Percentiles rank a stretch among this genome's conserved stretches.
These are phyloP conservation scores for Mormyrus lacerda DNA, from an alignment of 2,113 vertebrate genomes.

Conservation along the genomic window DNA sequence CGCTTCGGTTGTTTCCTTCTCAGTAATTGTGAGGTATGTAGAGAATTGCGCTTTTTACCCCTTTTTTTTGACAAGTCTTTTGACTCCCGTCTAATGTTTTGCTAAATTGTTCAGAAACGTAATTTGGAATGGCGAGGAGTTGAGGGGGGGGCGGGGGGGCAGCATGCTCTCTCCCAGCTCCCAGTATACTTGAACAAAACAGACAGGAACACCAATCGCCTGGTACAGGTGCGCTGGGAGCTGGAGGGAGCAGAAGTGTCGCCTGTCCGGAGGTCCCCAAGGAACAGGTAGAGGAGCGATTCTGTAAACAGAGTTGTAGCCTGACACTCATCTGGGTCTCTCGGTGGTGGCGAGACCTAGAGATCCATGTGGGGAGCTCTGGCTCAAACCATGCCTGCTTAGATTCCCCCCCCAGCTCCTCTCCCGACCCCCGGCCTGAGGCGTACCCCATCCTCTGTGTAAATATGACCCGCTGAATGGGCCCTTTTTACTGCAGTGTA, in stretches of 20 bases:
- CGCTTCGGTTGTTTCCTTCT: not conserved
- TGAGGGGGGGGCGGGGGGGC: not conserved
- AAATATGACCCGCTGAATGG: slow-evolving; percentile 39
- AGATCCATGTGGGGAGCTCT: not conserved
- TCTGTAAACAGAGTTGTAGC: not conserved
- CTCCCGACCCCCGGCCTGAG: not conserved
- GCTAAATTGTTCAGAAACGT: not conserved
- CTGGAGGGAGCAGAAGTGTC: not conserved
- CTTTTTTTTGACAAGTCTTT: not conserved
- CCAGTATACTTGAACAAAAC: too few species aligned
- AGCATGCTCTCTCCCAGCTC: not conserved
- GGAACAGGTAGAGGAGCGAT: not conserved
- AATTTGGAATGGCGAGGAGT: not conserved
- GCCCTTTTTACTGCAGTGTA: slow-evolving; percentile 39
- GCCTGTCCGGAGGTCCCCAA: not conserved
- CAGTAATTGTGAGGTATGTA: not conserved
- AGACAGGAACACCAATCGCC: not conserved
- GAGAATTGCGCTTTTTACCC: not conserved
- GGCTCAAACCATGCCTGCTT: not conserved
- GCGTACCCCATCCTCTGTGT: slow-evolving; percentile 10
- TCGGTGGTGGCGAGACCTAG: not conserved
- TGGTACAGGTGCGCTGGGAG: not conserved
- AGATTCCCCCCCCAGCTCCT: not conserved
- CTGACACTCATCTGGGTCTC: not conserved
- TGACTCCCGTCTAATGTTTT: not conserved